Evolutionary conservation across 2,113 vertebrate species (phyloP).

Genomic region (Sula dactylatra): DNA sequence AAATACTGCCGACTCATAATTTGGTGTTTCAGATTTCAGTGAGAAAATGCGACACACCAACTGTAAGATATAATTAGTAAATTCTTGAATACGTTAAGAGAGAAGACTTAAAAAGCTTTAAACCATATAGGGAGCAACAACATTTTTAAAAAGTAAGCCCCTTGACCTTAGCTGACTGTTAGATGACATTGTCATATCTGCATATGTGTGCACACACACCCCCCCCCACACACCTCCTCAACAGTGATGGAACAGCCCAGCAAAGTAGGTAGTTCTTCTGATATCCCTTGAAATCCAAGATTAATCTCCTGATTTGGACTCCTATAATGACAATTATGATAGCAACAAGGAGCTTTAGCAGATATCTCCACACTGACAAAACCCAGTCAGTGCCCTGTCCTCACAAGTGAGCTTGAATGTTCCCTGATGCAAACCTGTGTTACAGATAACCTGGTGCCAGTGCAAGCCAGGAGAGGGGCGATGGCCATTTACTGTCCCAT

Average conservation of each 20-base stretch:
- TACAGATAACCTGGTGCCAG: not conserved
- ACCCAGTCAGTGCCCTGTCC: not conserved
- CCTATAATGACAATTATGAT: not conserved
- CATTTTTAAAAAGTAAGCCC: not conserved
- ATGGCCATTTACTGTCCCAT: not conserved
- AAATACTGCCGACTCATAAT: not conserved
- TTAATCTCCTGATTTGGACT: not conserved
- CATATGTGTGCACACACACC: not conserved
- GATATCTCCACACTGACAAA: not conserved
- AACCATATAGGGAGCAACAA: not conserved
- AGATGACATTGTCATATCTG: not conserved
- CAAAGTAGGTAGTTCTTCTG: not conserved
- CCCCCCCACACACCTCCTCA: not conserved
- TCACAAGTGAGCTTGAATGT: not conserved
- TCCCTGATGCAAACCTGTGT: not conserved
- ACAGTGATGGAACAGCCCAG: not conserved
- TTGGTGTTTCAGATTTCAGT: slow-evolving; percentile 47
- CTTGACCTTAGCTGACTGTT: not conserved
- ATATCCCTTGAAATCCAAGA: not conserved
- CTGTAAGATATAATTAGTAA: not conserved
- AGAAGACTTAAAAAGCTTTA: slow-evolving; percentile 45
- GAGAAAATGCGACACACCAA: slow-evolving; percentile 31
- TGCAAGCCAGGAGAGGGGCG: fast-evolving
- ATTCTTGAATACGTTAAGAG: slow-evolving; percentile 27
- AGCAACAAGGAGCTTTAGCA: not conserved